These are phyloP conservation scores for Malacoctenus gilli DNA, from an alignment of 2,797 vertebrate species.

Conservation along the genomic window DNA sequence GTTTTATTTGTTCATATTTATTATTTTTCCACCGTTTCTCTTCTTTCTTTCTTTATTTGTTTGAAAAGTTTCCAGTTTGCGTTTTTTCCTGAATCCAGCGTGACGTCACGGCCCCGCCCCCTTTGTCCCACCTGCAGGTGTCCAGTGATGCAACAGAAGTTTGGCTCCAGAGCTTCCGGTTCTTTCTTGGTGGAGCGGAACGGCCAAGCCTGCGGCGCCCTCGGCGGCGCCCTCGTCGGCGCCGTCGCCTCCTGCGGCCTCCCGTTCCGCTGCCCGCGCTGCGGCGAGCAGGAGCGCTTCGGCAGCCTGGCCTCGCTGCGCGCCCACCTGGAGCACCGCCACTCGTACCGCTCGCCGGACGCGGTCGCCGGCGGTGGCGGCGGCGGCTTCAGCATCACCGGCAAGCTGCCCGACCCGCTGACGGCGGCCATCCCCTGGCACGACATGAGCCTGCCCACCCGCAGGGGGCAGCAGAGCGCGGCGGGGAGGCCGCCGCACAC, in stretches of 20 bases:
- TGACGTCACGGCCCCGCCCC: too few relatives aligned
- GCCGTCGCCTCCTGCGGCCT: conserved; percentile 44
- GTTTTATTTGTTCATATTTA: too few relatives aligned
- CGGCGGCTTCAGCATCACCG: conserved; percentile 69
- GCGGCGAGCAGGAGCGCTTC: conserved; percentile 76
- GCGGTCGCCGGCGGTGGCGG: conserved; percentile 14
- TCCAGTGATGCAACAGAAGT: conserved; percentile 79
- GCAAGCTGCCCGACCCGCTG: conserved; percentile 57
- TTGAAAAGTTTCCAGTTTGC: too few relatives aligned
- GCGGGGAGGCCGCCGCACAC: conserved; percentile 42
- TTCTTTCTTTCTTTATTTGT: too few relatives aligned
- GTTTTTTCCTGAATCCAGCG: too few relatives aligned
- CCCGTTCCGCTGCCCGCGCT: conserved; percentile 79
- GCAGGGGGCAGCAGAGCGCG: conserved; percentile 49
- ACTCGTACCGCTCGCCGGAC: conserved; percentile 77
- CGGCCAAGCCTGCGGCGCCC: conserved; percentile 54
- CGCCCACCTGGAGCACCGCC: conserved; percentile 73
- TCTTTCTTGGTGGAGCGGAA: conserved; percentile 74
- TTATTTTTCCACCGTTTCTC: too few relatives aligned
- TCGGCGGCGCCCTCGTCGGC: conserved; percentile 12
- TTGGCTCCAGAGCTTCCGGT: conserved; percentile 70
- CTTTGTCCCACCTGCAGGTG: conserved; percentile 17
- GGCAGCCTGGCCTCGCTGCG: conserved; percentile 73
- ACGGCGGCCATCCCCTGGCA: conserved; percentile 60
- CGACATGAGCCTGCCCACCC: conserved; percentile 71